Percentiles rank a stretch among this genome's conserved stretches.
Conservation (phyloP, 2,113 vertebrate species). For the Hippoglossus stenolepis region DNA sequence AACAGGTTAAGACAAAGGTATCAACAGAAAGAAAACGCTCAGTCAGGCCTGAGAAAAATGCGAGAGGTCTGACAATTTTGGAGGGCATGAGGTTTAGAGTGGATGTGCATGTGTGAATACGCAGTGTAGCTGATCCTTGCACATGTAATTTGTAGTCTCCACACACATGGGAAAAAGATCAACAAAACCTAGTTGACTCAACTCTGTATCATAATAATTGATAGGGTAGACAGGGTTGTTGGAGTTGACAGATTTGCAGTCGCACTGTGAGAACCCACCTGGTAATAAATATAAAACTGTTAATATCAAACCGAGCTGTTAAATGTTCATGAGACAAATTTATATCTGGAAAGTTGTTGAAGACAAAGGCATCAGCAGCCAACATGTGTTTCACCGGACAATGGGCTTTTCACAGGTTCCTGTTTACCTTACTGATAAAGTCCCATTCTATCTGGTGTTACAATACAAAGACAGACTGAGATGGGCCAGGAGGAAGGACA, state of each 20-base stretch:
- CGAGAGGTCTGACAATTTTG: neutral
- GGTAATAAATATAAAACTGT: constrained; percentile 49
- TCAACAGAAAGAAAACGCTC: constrained; percentile 36
- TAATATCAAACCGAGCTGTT: constrained; percentile 43
- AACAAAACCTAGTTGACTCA: constrained; percentile 5
- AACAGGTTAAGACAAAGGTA: constrained; percentile 27
- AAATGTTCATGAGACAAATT: constrained; percentile 31
- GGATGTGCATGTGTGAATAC: neutral
- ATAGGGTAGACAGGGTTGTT: neutral
- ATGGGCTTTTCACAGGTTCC: constrained; percentile 72
- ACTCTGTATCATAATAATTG: constrained; percentile 34
- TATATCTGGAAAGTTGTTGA: constrained; percentile 23
- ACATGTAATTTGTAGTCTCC: constrained; percentile 35
- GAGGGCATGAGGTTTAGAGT: neutral
- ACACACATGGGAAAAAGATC: neutral
- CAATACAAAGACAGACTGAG: constrained; percentile 53
- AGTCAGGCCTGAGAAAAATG: constrained; percentile 24
- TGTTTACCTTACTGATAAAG: constrained; percentile 75
- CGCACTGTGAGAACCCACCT: constrained; percentile 16
- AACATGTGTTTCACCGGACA: constrained; percentile 70
- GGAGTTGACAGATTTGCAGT: constrained; percentile 35
- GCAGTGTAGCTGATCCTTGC: constrained; percentile 2
- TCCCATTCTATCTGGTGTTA: constrained; percentile 57
- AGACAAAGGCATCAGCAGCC: constrained; percentile 67
- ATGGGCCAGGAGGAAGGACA: constrained; percentile 54